Percentiles rank a stretch among this genome's conserved stretches.
These are phyloP conservation scores for Calliopum simillimum DNA, from an alignment of 2,888 invertebrate species.

Conservation along the genomic window DNA sequence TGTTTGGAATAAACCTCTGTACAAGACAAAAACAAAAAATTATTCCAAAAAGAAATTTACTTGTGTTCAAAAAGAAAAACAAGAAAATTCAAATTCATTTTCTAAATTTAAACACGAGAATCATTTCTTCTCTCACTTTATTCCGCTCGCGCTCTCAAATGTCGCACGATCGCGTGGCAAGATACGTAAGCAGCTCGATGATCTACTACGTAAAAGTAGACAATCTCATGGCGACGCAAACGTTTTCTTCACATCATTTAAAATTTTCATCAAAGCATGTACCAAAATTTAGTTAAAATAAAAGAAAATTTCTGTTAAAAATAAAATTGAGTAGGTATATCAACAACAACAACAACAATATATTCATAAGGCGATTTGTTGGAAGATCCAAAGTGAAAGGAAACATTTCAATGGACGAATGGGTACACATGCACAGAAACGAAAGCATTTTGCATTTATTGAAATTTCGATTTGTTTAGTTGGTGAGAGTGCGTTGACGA, in stretches of 20 bases:
- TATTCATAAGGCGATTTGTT: not conserved
- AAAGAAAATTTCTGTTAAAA: slow-evolving; percentile 33
- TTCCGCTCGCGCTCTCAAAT: slow-evolving; percentile 11
- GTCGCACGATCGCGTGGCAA: not conserved
- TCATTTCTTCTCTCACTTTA: not conserved
- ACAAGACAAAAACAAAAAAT: not conserved
- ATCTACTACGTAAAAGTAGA: not conserved
- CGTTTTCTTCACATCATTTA: slow-evolving; percentile 9
- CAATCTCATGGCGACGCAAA: not conserved
- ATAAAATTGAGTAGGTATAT: slow-evolving; percentile 38
- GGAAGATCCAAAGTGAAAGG: slow-evolving; percentile 25
- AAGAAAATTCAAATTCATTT: slow-evolving; percentile 1
- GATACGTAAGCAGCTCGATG: not conserved
- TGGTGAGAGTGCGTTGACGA: slow-evolving; percentile 60
- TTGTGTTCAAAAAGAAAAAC: not conserved
- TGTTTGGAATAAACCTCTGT: slow-evolving; percentile 13
- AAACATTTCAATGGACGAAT: slow-evolving; percentile 3
- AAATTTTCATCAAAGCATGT: not conserved
- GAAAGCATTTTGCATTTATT: not conserved
- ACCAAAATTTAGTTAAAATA: slow-evolving; percentile 1
- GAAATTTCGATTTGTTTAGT: slow-evolving; percentile 50
- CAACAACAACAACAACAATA: slow-evolving; percentile 25
- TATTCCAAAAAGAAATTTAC: slow-evolving; percentile 4
- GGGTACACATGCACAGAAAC: not conserved
- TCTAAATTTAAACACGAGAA: slow-evolving; percentile 24